Conservation (phyloP, 2,888 invertebrate genomes). For the Phalera bucephala region DNA sequence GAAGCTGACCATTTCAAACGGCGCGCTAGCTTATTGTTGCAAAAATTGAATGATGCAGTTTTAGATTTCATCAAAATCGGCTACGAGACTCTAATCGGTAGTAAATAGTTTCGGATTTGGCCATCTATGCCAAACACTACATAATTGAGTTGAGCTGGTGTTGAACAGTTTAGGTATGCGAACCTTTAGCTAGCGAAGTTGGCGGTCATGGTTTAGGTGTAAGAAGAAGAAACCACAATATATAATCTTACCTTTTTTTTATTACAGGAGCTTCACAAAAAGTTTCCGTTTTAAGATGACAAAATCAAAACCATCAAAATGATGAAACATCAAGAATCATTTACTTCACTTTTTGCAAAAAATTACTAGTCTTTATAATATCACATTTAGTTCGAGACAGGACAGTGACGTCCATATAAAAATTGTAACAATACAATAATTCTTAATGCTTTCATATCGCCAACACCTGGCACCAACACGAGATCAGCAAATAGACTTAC, state of each 20-base stretch:
- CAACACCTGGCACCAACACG: conserved; percentile 72
- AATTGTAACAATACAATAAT: conserved; percentile 77
- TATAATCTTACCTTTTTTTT: conserved; percentile 58
- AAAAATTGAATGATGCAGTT: too few relatives aligned
- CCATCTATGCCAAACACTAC: too few relatives aligned
- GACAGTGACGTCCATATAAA: conserved; percentile 81
- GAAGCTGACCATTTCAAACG: too few relatives aligned
- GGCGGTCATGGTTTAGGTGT: too few relatives aligned
- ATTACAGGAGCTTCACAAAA: conserved; percentile 80
- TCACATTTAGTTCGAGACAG: conserved; percentile 78
- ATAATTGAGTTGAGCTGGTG: too few relatives aligned
- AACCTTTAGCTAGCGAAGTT: too few relatives aligned
- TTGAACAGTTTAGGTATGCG: too few relatives aligned
- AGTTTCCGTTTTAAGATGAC: conserved; percentile 75
- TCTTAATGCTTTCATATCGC: conserved; percentile 81
- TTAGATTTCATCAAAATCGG: too few relatives aligned
- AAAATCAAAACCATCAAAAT: conserved; percentile 69
- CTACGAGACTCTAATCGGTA: too few relatives aligned
- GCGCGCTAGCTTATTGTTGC: too few relatives aligned
- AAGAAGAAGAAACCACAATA: conserved; percentile 25
- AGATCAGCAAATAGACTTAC: conserved; percentile 78
- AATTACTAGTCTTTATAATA: conserved; percentile 78
- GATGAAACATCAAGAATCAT: conserved; percentile 83
- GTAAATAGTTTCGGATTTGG: too few relatives aligned
- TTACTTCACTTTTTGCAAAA: conserved; percentile 66